Conservation (phyloP, 1,140 invertebrate species). For the Heliothis virescens region DNA sequence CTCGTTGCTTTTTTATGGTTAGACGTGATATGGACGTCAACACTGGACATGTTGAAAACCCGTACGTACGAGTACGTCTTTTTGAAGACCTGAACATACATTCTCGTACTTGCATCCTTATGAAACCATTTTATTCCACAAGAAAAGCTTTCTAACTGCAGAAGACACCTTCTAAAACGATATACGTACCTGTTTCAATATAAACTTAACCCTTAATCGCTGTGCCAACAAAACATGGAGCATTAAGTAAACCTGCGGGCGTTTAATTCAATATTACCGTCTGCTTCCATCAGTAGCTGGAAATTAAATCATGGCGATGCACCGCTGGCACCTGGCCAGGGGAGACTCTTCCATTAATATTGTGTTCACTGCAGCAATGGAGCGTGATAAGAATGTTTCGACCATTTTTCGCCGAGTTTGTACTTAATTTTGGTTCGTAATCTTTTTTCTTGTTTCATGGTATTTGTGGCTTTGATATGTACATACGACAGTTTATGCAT, state of each 20-base stretch:
- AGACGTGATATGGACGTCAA: too few relatives aligned
- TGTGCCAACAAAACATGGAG: constrained; percentile 2
- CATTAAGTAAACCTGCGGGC: constrained; percentile 20
- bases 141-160: too few relatives aligned
- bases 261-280: constrained; percentile 48
- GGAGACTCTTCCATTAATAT: constrained; percentile 39
- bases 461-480: neutral
- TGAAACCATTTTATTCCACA: too few relatives aligned
- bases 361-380: constrained; percentile 27
- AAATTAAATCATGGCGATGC: constrained; percentile 48
- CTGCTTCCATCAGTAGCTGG: constrained; percentile 37
- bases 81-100: too few relatives aligned
- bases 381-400: constrained; percentile 43
- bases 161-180: too few relatives aligned
- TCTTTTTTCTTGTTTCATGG: constrained; percentile 11
- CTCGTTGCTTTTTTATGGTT: too few relatives aligned
- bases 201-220: neutral
- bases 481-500: neutral
- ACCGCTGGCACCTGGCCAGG: constrained; percentile 39
- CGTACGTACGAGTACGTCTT: too few relatives aligned
- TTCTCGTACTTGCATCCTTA: too few relatives aligned
- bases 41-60: too few relatives aligned
- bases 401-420: constrained; percentile 5
- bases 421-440: constrained; percentile 11
- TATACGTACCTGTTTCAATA: neutral